Conservation (phyloP, 1,140 invertebrate genomes). For the Whitmania pigra region DNA sequence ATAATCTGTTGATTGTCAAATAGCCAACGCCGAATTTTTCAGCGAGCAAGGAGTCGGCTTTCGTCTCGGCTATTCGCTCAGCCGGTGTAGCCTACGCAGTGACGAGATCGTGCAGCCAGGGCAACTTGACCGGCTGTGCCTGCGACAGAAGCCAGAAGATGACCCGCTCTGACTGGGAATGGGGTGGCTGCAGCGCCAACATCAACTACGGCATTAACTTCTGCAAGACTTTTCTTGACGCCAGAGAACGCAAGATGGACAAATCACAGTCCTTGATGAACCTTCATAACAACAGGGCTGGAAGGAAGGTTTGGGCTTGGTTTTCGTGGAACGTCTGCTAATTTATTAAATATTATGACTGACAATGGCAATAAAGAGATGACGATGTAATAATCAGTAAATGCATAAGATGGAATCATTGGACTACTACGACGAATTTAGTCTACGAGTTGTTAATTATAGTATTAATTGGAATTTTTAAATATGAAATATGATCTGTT, state of each 20-base stretch:
- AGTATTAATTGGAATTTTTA: too few species aligned
- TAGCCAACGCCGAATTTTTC: background rate
- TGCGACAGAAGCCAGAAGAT: constrained; percentile 56
- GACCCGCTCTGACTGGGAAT: constrained; percentile 42
- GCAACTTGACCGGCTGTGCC: constrained; percentile 73
- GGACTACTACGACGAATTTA: too few species aligned
- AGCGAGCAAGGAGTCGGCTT: constrained; percentile 56
- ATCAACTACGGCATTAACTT: constrained; percentile 88
- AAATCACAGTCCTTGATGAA: constrained; percentile 76
- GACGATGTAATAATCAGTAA: too few species aligned
- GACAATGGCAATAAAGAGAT: too few species aligned
- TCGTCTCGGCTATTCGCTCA: constrained; percentile 75
- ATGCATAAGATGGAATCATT: too few species aligned
- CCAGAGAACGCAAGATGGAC: constrained; percentile 61
- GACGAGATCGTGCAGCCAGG: constrained; percentile 75
- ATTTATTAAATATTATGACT: too few species aligned
- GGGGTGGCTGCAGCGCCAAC: constrained; percentile 69
- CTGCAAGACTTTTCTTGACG: constrained; percentile 78
- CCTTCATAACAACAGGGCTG: constrained; percentile 87
- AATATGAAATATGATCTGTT: too few species aligned
- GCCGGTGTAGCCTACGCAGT: constrained; percentile 78
- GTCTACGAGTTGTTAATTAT: too few species aligned
- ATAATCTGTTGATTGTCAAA: too few species aligned
- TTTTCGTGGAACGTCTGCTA: too few species aligned
- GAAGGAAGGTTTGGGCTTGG: constrained; percentile 17